Percentiles rank a stretch among this genome's conserved stretches.
Conservation (phyloP, 2,113 vertebrate genomes). For the Halichoeres trimaculatus region DNA sequence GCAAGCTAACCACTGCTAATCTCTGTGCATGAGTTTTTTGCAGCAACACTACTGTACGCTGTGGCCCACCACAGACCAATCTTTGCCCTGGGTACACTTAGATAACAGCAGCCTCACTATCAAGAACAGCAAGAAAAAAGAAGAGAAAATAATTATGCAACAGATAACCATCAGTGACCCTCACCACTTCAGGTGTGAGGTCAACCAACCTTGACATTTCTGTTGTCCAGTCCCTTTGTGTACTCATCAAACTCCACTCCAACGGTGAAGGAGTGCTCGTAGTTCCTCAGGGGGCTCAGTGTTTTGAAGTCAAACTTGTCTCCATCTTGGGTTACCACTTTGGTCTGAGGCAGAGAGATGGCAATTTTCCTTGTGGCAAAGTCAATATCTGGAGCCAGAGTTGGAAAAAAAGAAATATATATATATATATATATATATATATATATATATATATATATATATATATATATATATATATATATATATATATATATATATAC, state of each 20-base stretch:
- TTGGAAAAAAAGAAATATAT: no score
- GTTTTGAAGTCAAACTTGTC: conserved; percentile 90
- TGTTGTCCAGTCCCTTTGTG: conserved; percentile 91
- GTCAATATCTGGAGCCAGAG: conserved; percentile 86
- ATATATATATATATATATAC: no score
- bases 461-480: no score
- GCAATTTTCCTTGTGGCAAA: conserved; percentile 95
- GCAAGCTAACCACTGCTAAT: not conserved
- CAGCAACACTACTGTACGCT: not conserved
- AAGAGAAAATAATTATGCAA: not conserved
- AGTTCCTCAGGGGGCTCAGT: conserved; percentile 92
- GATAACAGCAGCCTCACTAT: not conserved
- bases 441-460: no score
- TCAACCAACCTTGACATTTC: conserved; percentile 87
- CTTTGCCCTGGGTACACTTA: not conserved
- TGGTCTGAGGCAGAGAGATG: conserved; percentile 87
- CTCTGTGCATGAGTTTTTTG: not conserved
- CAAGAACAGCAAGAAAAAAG: not conserved
- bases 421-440: no score
- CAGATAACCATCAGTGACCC: not conserved
- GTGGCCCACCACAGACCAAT: not conserved
- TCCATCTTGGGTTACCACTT: conserved; percentile 89
- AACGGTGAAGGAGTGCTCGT: conserved; percentile 86
- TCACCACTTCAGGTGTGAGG: not conserved
- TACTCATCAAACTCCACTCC: conserved; percentile 91